Evolutionary conservation across 2,888 invertebrate genomes (phyloP).

Genomic region (Rotaria macrura): DNA sequence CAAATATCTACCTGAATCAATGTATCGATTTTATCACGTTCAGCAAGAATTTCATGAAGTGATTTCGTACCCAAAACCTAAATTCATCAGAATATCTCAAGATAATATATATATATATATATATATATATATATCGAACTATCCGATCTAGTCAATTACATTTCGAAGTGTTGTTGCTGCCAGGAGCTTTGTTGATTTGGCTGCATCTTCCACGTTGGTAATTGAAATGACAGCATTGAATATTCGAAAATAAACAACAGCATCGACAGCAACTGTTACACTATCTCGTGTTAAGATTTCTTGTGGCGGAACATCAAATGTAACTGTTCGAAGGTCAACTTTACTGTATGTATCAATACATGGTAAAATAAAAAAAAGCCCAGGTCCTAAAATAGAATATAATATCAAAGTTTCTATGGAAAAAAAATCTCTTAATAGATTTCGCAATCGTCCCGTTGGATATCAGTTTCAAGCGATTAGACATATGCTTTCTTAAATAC

Average conservation of each 20-base stretch:
- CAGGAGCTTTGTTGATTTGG: constrained; percentile 43
- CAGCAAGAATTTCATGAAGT: constrained; percentile 32
- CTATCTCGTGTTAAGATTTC: constrained; percentile 43
- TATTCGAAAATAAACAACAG: constrained; percentile 46
- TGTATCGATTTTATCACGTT: constrained; percentile 29
- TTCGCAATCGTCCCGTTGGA: not conserved
- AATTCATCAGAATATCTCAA: too few species aligned
- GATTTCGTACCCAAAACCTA: constrained; percentile 30
- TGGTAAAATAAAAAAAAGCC: constrained; percentile 83
- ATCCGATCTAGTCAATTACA: constrained; percentile 37
- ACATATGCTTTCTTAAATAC: not conserved
- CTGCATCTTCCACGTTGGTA: constrained; percentile 45
- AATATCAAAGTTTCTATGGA: not conserved
- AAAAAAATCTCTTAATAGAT: not conserved
- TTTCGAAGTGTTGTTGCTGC: constrained; percentile 48
- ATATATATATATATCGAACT: not conserved
- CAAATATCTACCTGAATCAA: constrained; percentile 22
- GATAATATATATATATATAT: too few species aligned
- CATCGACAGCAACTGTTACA: constrained; percentile 47
- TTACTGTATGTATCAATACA: constrained; percentile 53
- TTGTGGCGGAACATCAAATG: constrained; percentile 36
- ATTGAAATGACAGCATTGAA: constrained; percentile 45
- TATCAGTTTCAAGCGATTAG: not conserved
- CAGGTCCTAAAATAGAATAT: constrained; percentile 58
- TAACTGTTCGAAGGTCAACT: constrained; percentile 35